These are phyloP conservation scores for Lepus townsendii DNA, from an alignment of 2,797 vertebrate species.

Conservation along the genomic window DNA sequence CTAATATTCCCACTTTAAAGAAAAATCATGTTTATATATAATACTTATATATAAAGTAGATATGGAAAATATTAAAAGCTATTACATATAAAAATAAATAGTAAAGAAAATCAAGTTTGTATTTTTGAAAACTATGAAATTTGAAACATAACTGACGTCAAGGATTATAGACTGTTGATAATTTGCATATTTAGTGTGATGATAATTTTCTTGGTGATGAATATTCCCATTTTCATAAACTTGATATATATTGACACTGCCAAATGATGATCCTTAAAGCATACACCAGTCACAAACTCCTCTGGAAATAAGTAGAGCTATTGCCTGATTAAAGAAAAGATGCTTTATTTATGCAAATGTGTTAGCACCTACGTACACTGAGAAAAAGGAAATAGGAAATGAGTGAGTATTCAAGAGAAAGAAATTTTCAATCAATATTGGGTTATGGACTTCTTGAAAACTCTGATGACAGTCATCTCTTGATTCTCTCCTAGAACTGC, in stretches of 20 bases:
- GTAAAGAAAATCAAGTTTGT: background rate
- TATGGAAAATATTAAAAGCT: too few species aligned
- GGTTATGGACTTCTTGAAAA: background rate
- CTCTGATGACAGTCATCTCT: background rate
- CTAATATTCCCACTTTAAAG: too few species aligned
- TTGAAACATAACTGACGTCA: background rate
- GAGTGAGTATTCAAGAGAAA: background rate
- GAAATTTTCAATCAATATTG: background rate
- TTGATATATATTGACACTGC: background rate
- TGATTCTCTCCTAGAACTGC: background rate
- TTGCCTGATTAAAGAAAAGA: background rate
- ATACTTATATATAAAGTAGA: too few species aligned
- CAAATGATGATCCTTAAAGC: conserved; percentile 32
- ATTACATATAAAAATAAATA: too few species aligned
- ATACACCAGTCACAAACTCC: background rate
- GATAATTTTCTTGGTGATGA: background rate
- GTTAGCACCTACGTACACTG: background rate
- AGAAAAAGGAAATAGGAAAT: background rate
- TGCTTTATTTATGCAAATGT: background rate
- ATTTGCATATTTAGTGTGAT: conserved; percentile 5
- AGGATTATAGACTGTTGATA: background rate
- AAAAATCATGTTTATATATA: too few species aligned
- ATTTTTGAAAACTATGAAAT: background rate
- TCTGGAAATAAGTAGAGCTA: background rate
- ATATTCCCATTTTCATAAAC: conserved; percentile 1